Evolutionary conservation across 2,113 vertebrate species (phyloP).

Genomic region (Rutilus rutilus): DNA sequence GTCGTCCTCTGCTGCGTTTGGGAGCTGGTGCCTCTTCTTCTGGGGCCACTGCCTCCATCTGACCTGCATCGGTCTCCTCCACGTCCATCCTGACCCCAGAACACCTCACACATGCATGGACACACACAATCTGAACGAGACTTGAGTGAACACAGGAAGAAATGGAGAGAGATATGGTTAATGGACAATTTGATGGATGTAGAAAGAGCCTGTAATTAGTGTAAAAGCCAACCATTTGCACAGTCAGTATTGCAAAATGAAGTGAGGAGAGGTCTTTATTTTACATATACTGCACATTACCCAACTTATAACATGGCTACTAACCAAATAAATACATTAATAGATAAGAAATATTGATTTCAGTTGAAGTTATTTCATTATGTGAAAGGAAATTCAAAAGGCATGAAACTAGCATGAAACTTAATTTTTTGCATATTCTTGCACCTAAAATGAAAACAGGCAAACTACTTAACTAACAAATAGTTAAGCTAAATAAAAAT

Average conservation of each 20-base stretch:
- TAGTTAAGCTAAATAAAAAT: neutral
- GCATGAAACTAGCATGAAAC: neutral
- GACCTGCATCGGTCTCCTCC: conserved; percentile 75
- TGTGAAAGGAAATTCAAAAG: neutral
- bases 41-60: conserved; percentile 58
- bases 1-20: conserved; percentile 77
- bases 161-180: too few relatives aligned
- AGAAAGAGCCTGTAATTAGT: neutral
- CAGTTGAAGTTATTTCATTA: neutral
- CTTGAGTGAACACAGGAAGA: too few relatives aligned
- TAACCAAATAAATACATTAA: neutral
- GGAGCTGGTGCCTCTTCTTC: conserved; percentile 66
- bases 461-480: neutral
- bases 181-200: neutral
- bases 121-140: conserved; percentile 34
- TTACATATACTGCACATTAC: neutral
- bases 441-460: neutral
- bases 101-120: conserved; percentile 55
- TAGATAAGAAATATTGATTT: neutral
- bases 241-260: neutral
- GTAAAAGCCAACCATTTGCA: neutral
- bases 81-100: conserved; percentile 64
- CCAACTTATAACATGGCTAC: neutral
- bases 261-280: neutral
- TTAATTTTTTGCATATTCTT: neutral